Conservation (phyloP, 1,140 invertebrate species). For the Uloborus diversus region DNA sequence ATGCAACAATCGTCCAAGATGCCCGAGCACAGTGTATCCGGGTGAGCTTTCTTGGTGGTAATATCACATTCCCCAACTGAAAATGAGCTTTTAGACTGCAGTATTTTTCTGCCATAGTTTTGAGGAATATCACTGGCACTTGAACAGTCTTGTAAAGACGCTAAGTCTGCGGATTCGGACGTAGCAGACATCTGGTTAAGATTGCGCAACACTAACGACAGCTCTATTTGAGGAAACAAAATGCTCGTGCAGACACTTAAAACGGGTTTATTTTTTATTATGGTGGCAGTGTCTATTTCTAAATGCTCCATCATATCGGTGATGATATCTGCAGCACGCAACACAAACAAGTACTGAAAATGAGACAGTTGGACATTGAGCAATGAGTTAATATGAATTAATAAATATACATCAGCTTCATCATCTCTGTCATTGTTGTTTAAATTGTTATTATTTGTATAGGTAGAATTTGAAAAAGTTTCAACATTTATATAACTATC, state of each 20-base stretch:
- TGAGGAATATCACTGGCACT: conserved; percentile 25
- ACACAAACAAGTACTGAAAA: conserved; percentile 89
- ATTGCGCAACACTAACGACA: conserved; percentile 46
- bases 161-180: conserved; percentile 51
- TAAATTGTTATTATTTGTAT: neutral
- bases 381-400: conserved; percentile 56
- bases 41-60: conserved; percentile 2
- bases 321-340: conserved; percentile 83
- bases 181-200: conserved; percentile 52
- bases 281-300: conserved; percentile 78
- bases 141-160: conserved; percentile 52
- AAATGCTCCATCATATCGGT: conserved; percentile 82
- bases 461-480: neutral
- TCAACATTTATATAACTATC: neutral
- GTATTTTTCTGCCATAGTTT: conserved; percentile 15
- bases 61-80: conserved; percentile 40
- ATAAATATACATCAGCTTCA: conserved; percentile 54
- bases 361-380: conserved; percentile 82
- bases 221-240: conserved; percentile 46
- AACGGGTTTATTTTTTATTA: conserved; percentile 68
- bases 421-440: conserved; percentile 34
- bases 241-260: conserved; percentile 24
- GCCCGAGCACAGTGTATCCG: conserved; percentile 18
- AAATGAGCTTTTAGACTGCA: conserved; percentile 49
- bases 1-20: conserved; percentile 32